A percentile compares a stretch with the other conserved stretches of the same genome.
These are phyloP conservation scores for Stigmatopora argus DNA, from an alignment of 2,113 vertebrate genomes.

Conservation along the genomic window DNA sequence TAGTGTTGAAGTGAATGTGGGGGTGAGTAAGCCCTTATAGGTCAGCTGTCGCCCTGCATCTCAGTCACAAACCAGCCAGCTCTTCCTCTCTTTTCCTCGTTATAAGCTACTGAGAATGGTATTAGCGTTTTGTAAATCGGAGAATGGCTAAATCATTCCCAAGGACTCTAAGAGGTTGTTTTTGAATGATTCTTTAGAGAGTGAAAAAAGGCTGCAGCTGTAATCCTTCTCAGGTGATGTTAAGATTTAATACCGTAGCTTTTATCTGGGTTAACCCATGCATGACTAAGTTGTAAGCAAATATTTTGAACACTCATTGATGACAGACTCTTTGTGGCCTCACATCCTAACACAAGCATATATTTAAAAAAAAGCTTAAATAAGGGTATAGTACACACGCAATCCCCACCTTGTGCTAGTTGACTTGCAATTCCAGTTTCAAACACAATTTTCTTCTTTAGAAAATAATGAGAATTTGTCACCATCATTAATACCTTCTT, in stretches of 20 bases:
- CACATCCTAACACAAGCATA: background rate
- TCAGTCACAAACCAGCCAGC: constrained; percentile 58
- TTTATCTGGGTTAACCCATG: constrained; percentile 6
- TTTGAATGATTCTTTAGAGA: constrained; percentile 3
- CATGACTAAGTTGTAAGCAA: background rate
- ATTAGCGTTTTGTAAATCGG: constrained; percentile 9
- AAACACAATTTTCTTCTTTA: too few species aligned
- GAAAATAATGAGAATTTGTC: too few species aligned
- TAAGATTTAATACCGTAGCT: background rate
- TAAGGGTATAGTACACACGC: constrained; percentile 1
- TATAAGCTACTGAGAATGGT: background rate
- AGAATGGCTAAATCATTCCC: constrained; percentile 1
- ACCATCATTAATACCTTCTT: too few species aligned
- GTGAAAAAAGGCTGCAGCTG: constrained; percentile 6
- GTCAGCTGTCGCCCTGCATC: constrained; percentile 72
- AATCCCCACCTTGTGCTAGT: too few species aligned
- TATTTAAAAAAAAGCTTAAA: constrained; percentile 3
- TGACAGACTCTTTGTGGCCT: constrained; percentile 29
- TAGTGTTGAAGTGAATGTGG: constrained; percentile 63
- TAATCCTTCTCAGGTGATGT: background rate
- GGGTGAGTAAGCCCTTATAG: constrained; percentile 72
- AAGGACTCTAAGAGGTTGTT: background rate
- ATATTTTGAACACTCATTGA: constrained; percentile 8
- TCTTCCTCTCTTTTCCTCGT: constrained; percentile 37
- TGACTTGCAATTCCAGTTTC: too few species aligned